A percentile compares a stretch with the other conserved stretches of the same genome.
Evolutionary conservation across 1,140 invertebrate species (phyloP).

Genomic region (Nixonia krombeini): DNA sequence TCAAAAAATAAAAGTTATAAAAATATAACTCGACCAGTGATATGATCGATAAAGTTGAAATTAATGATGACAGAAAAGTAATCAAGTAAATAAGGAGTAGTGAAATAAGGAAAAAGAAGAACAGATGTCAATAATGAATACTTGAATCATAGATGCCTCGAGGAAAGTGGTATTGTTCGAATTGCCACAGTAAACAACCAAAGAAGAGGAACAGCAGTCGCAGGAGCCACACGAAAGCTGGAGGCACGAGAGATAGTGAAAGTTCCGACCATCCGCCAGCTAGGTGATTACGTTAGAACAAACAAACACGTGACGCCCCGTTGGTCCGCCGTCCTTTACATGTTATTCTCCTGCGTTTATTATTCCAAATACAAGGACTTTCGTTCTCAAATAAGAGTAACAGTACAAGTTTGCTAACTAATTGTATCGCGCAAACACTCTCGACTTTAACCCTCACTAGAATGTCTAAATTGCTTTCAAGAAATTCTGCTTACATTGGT

Average conservation of each 20-base stretch:
- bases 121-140: background rate
- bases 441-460: conserved; percentile 4
- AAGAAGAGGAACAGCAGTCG: conserved; percentile 78
- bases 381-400: conserved; percentile 34
- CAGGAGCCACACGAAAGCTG: conserved; percentile 69
- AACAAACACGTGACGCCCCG: conserved; percentile 64
- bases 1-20: too few relatives aligned
- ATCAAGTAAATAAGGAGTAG: too few relatives aligned
- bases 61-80: too few relatives aligned
- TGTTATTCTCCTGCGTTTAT: conserved; percentile 33
- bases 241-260: conserved; percentile 70
- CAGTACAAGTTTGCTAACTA: conserved; percentile 21
- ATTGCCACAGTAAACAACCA: conserved; percentile 85
- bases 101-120: conserved; percentile 3
- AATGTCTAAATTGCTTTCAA: conserved; percentile 7
- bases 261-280: conserved; percentile 74
- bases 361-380: conserved; percentile 19
- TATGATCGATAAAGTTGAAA: too few relatives aligned
- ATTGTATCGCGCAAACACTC: too few relatives aligned
- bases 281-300: conserved; percentile 73
- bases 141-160: conserved; percentile 76
- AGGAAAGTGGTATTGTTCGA: conserved; percentile 89
- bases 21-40: too few relatives aligned
- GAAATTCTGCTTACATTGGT: conserved; percentile 11
- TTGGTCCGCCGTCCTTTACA: conserved; percentile 58